Evolutionary conservation across 2,888 invertebrate species (phyloP).

Genomic region (Electrophaes corylata): DNA sequence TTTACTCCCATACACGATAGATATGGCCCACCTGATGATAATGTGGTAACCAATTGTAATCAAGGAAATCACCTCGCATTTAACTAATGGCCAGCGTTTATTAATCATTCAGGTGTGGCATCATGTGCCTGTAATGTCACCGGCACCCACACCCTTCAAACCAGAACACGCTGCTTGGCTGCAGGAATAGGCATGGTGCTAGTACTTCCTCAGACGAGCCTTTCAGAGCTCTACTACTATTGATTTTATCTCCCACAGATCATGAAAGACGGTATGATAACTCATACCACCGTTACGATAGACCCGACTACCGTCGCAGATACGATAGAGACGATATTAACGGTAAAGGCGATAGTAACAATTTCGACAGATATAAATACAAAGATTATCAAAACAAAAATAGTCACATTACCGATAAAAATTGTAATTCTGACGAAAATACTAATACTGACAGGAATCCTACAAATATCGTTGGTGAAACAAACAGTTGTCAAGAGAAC

Average conservation of each 20-base stretch:
- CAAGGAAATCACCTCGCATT: no score
- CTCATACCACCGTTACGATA: constrained; percentile 16
- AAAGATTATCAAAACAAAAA: neutral
- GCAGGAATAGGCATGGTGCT: no score
- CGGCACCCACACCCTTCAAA: no score
- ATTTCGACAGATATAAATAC: constrained; percentile 6
- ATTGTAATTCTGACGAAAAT: neutral
- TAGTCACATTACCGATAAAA: neutral
- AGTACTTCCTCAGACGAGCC: no score
- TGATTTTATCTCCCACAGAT: constrained; percentile 4
- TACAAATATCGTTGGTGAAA: neutral
- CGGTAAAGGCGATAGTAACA: constrained; percentile 22
- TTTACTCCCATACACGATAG: no score
- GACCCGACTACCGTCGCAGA: constrained; percentile 8
- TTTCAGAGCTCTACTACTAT: no score
- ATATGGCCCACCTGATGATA: no score
- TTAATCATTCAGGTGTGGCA: no score
- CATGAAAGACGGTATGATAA: constrained; percentile 23
- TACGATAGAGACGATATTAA: constrained; percentile 24
- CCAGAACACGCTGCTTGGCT: no score
- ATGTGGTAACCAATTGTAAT: no score
- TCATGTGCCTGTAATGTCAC: no score
- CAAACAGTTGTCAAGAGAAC: neutral
- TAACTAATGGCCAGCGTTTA: no score
- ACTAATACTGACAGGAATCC: neutral